Conservation (phyloP, 2,888 invertebrate genomes). For the Himalopsyche japonica region DNA sequence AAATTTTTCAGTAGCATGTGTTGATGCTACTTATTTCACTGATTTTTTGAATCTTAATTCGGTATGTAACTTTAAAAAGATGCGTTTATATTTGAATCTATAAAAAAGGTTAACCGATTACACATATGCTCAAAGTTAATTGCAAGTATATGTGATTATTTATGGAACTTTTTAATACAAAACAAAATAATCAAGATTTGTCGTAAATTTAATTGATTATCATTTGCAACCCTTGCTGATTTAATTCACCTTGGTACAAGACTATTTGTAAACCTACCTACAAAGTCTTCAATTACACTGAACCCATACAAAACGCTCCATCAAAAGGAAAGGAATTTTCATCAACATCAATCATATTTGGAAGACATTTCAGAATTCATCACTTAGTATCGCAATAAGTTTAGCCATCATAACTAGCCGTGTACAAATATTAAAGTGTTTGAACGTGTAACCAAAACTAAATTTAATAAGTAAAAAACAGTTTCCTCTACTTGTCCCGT, state of each 20-base stretch:
- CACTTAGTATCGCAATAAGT: not conserved
- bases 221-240: not conserved
- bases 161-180: too few species aligned
- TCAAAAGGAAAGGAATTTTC: not conserved
- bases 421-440: not conserved
- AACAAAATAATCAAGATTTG: not conserved
- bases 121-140: too few species aligned
- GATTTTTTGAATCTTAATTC: too few species aligned
- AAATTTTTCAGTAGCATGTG: too few species aligned
- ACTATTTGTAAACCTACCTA: not conserved
- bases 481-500: too few species aligned
- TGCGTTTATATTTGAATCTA: too few species aligned
- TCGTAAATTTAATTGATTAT: not conserved
- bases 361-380: not conserved
- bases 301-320: not conserved
- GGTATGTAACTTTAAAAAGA: too few species aligned
- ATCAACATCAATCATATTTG: not conserved
- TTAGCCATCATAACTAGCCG: too few species aligned
- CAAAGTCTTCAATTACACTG: not conserved
- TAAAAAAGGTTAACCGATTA: too few species aligned
- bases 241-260: not conserved
- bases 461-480: not conserved
- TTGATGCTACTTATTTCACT: too few species aligned
- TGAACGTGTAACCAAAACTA: not conserved
- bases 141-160: too few species aligned